These are phyloP conservation scores for Amblyraja radiata DNA, from an alignment of 2,797 vertebrate species.

Conservation along the genomic window DNA sequence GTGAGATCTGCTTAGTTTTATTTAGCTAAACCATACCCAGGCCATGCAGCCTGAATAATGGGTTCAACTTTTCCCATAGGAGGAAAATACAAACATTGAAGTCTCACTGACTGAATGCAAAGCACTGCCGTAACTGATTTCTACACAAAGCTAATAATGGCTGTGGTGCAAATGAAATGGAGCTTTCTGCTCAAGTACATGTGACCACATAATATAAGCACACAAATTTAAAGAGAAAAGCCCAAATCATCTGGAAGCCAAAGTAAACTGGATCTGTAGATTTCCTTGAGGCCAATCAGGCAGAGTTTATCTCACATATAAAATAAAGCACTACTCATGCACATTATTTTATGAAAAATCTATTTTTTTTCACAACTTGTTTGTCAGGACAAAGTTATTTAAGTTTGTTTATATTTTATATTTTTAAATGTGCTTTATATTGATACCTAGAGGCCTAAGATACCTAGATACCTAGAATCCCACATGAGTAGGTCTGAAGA, in stretches of 20 bases:
- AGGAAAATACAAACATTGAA: neutral
- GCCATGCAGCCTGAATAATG: neutral
- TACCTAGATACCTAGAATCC: too few relatives aligned
- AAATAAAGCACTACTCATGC: neutral
- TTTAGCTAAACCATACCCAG: too few relatives aligned
- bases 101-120: neutral
- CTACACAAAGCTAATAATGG: neutral
- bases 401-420: too few relatives aligned
- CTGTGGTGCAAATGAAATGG: slow-evolving; percentile 8
- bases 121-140: neutral
- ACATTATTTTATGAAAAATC: neutral
- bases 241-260: neutral
- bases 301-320: neutral
- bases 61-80: neutral
- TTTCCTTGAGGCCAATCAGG: neutral
- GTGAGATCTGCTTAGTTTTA: too few relatives aligned
- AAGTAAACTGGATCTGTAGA: neutral
- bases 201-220: neutral
- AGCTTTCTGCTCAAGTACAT: neutral
- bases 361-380: neutral
- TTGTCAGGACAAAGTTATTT: neutral
- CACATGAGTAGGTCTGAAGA: neutral
- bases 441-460: neutral
- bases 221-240: neutral
- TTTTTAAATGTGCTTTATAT: neutral